A percentile compares a stretch with the other conserved stretches of the same genome.
These are phyloP conservation scores for Ciconia stormi DNA, from an alignment of 2,113 vertebrate species.

Conservation along the genomic window DNA sequence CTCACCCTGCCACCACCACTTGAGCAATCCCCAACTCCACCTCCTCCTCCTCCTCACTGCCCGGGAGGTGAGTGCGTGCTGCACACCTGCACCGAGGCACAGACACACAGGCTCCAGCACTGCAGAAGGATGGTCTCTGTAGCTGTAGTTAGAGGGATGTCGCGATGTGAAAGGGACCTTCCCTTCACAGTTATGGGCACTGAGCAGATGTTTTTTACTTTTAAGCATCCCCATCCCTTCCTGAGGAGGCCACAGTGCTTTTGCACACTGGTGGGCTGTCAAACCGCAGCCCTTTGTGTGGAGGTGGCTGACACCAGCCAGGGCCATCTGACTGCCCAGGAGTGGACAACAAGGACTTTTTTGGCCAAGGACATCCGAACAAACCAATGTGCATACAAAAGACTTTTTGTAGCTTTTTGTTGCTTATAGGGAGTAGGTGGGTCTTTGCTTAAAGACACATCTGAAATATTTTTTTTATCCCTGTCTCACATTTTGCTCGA, in stretches of 20 bases:
- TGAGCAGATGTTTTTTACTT: neutral
- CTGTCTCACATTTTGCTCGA: neutral
- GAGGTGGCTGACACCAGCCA: neutral
- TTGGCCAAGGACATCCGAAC: neutral
- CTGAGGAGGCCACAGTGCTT: neutral
- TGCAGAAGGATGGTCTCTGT: neutral
- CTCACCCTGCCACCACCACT: neutral
- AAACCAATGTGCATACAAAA: neutral
- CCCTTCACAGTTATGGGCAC: neutral
- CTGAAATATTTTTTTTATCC: neutral
- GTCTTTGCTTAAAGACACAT: neutral
- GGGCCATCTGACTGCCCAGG: neutral
- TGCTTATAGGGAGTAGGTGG: neutral
- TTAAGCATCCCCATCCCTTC: neutral
- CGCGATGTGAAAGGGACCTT: neutral
- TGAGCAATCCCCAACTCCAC: constrained; percentile 46
- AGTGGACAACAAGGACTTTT: neutral
- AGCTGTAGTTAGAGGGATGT: too few relatives aligned
- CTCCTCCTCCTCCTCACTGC: neutral
- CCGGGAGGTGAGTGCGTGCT: fast-evolving
- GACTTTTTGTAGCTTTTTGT: neutral
- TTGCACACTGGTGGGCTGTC: neutral
- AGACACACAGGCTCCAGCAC: neutral
- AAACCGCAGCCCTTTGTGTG: neutral
- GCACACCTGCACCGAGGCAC: fast-evolving